Evolutionary conservation across 2,888 invertebrate genomes (phyloP), one percentile per base, ranked within the genome.

Genomic region (Drosophila suboccidentalis): DNA sequence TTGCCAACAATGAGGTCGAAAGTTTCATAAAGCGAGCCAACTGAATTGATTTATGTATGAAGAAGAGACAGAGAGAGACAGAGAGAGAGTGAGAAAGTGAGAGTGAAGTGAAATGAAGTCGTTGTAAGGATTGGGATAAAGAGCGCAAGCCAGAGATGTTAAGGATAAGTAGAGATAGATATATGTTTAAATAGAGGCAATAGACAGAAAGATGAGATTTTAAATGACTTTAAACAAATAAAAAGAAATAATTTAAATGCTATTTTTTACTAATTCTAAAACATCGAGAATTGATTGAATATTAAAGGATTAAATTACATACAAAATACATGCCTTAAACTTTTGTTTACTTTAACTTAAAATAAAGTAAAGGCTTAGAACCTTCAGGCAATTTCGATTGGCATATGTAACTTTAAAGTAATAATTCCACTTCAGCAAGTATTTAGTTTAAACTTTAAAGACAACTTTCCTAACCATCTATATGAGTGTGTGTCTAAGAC

Each of bases 351-450:
- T 29, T 11, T 15, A 13, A 34, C 19, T n/a, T 19, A 9, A 36
- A 36, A 13, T 17, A 13, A 36, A 22, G 6, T 10, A 1, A 26
- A 13, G 41, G 17, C 6, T 3, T 13, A 11, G 43, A 5, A 19
- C 9, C 36, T 29, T 9, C 5, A 47, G 47, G 47, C 46, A 51
- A 43, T 6, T 51, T 57, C 38, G 26, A 51, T 38, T 19, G 17
- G 8, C 17, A 11, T 17, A 47, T 3, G 10, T 36, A 38, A 63
- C 36, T 22, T 58, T 49, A 63, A 43, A 34, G 29, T 34, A 61
- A 54, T 68, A 55, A 59, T 62, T 70, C 15, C 44, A 49, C 50
- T 65, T 59, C 43, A 49, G 44, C 34, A 78, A 69, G 19, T 51
- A 49, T 43, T 58, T 57, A 53, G 43, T 58, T 59, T 59, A 34